phyloP scores from a whole-genome alignment of 1,140 invertebrate species.

The Leptinotarsa undecemlineata region DNA sequence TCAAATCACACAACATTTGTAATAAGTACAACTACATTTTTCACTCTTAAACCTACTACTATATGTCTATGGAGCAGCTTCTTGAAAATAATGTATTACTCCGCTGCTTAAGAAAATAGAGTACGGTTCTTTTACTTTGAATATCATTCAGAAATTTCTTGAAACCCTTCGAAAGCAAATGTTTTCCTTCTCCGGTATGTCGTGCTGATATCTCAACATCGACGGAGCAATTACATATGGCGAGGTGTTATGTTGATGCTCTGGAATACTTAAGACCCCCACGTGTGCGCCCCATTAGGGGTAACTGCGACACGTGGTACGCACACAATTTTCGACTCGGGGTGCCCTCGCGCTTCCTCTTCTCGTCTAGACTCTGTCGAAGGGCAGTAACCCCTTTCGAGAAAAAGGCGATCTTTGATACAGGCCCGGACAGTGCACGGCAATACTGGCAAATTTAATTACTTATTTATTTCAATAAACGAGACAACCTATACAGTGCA shows the following conservation, averaged over 20 bases:
- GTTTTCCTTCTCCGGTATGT: background rate
- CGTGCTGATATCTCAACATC: background rate
- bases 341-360: conserved; percentile 15
- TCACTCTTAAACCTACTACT: no score
- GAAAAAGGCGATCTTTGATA: background rate
- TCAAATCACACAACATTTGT: no score
- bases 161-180: background rate
- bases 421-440: background rate
- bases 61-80: no score
- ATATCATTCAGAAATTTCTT: no score
- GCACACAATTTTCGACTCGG: conserved; percentile 17
- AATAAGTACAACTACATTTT: no score
- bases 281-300: conserved; percentile 22
- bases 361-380: conserved; percentile 19
- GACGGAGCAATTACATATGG: conserved; percentile 15
- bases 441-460: no score
- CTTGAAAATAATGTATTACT: no score
- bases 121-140: no score
- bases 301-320: conserved; percentile 22
- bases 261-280: conserved; percentile 7
- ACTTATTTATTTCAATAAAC: no score
- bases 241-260: conserved; percentile 12
- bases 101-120: no score
- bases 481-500: no score
- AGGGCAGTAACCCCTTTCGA: conserved; percentile 23